Evolutionary conservation across 2,113 vertebrate genomes (phyloP).

Genomic region (Oreocharis arfaki): DNA sequence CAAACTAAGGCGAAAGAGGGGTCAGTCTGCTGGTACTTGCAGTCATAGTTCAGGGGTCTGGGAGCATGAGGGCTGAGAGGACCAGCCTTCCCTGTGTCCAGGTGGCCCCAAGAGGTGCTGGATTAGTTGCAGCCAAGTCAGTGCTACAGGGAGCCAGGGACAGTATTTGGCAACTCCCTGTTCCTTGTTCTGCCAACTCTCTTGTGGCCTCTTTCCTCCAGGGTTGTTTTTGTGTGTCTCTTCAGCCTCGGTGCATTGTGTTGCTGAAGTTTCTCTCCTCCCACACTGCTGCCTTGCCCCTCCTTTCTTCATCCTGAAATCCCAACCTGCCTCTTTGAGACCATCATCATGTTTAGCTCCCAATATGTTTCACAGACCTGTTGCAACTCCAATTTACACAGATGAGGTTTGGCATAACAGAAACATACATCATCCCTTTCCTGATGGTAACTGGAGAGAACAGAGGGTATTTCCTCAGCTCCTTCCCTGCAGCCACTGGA

Average conservation of each 20-base stretch:
- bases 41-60: rapidly evolving
- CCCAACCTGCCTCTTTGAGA: not conserved
- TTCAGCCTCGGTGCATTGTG: not conserved
- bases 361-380: not conserved
- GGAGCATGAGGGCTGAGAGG: not conserved
- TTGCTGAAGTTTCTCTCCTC: not conserved
- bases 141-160: not conserved
- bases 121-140: not conserved
- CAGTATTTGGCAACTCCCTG: not conserved
- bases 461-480: not conserved
- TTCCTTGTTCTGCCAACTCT: not conserved
- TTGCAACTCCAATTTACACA: not conserved
- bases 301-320: not conserved
- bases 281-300: not conserved
- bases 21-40: not conserved
- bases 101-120: not conserved
- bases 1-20: not conserved
- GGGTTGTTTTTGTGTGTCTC: not conserved
- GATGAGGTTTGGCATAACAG: not conserved
- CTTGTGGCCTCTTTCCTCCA: not conserved
- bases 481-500: not conserved
- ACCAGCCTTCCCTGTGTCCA: not conserved
- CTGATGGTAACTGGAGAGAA: not conserved
- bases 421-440: not conserved
- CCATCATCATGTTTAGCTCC: not conserved